Conservation (phyloP, 2,113 vertebrate species). For the Chlamydotis undulata region DNA sequence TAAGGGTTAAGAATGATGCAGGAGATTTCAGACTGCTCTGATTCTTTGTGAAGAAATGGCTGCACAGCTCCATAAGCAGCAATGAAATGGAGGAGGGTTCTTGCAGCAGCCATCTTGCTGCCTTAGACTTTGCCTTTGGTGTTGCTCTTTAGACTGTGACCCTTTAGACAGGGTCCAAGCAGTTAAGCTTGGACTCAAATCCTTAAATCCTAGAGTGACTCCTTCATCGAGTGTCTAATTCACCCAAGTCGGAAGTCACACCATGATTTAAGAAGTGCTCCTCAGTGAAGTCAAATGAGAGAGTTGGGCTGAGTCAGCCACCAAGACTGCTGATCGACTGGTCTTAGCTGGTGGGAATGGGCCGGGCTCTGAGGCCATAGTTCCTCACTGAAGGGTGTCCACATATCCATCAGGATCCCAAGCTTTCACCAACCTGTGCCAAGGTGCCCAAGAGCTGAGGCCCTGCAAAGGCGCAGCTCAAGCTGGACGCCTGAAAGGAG, state of each 20-base stretch:
- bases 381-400: background rate
- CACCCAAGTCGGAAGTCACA: background rate
- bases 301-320: background rate
- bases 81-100: background rate
- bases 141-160: background rate
- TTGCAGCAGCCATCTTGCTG: background rate
- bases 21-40: background rate
- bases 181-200: background rate
- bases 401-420: background rate
- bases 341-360: background rate
- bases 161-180: background rate
- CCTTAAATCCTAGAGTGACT: background rate
- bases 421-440: background rate
- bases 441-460: background rate
- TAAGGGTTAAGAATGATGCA: background rate
- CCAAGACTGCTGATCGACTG: background rate
- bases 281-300: background rate
- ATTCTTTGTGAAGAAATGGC: background rate
- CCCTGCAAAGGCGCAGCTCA: background rate
- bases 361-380: accelerated
- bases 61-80: accelerated
- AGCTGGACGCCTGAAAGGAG: background rate
- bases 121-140: background rate
- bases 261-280: background rate
- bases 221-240: background rate